Conservation (phyloP, 2,797 vertebrate genomes). For the Helicolenus hilgendorfi region DNA sequence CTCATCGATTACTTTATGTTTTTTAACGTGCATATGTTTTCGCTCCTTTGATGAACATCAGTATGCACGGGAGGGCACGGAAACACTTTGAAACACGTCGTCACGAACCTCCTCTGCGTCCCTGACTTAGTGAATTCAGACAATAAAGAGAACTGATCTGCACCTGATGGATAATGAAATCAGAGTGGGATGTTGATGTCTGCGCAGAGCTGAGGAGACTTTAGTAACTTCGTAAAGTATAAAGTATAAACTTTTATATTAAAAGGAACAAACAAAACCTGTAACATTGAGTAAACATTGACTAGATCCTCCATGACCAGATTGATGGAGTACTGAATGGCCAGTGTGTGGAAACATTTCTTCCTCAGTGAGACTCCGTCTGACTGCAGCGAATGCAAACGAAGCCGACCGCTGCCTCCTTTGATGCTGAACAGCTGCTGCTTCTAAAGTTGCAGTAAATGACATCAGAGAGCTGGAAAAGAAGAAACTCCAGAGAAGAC, state of each 20-base stretch:
- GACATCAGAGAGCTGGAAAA: not conserved
- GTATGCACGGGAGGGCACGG: not conserved
- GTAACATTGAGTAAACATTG: not conserved
- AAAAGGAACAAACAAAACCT: not conserved
- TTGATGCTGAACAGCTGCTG: constrained; percentile 18
- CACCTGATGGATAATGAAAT: constrained; percentile 33
- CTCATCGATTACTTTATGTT: not conserved
- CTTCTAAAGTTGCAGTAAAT: not conserved
- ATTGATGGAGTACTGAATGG: not conserved
- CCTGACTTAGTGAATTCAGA: not conserved
- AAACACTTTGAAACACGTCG: not conserved
- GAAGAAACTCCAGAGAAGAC: not conserved
- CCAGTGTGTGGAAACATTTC: not conserved
- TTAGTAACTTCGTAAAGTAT: not conserved
- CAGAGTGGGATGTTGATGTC: not conserved
- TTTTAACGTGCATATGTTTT: not conserved
- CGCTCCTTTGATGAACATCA: not conserved
- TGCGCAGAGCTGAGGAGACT: not conserved
- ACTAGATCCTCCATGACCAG: not conserved
- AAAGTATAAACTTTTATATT: not conserved
- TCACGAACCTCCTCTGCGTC: not conserved
- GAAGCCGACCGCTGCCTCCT: not conserved
- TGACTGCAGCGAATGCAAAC: not conserved
- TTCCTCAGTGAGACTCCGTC: not conserved
- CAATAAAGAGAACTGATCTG: constrained; percentile 12